phyloP scores from a whole-genome alignment of 2,797 vertebrate genomes.

The Pachyuromys duprasi region DNA sequence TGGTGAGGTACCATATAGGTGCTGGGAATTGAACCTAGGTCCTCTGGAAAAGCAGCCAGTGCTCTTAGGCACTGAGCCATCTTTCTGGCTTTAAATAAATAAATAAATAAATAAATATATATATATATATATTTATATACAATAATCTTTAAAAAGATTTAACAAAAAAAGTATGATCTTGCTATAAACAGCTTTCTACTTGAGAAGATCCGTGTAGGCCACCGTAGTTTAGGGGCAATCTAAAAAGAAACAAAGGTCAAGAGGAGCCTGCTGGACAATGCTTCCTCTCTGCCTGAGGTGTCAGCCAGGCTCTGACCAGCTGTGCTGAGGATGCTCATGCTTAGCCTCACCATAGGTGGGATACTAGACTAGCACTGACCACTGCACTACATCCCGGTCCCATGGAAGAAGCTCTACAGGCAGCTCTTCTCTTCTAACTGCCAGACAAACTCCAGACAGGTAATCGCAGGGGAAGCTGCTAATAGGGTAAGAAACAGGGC shows the following conservation, averaged over 20 bases:
- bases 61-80: not conserved
- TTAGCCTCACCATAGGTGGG: too few species aligned
- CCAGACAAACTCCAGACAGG: not conserved
- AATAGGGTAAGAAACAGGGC: not conserved
- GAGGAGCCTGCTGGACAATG: not conserved
- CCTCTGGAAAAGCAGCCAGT: not conserved
- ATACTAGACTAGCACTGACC: not conserved
- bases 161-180: not conserved
- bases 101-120: fast-evolving
- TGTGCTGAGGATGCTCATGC: too few species aligned
- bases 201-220: not conserved
- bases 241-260: not conserved
- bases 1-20: not conserved
- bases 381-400: not conserved
- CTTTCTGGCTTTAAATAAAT: too few species aligned
- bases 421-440: not conserved
- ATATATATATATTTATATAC: not conserved
- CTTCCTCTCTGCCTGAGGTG: not conserved
- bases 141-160: not conserved
- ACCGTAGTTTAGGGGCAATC: not conserved
- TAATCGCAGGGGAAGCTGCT: not conserved
- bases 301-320: not conserved
- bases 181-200: not conserved
- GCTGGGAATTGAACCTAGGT: not conserved
- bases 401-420: not conserved